Base-by-base conservation (phyloP, 2,888 invertebrate species). In the Nymphalis c-album region DNA sequence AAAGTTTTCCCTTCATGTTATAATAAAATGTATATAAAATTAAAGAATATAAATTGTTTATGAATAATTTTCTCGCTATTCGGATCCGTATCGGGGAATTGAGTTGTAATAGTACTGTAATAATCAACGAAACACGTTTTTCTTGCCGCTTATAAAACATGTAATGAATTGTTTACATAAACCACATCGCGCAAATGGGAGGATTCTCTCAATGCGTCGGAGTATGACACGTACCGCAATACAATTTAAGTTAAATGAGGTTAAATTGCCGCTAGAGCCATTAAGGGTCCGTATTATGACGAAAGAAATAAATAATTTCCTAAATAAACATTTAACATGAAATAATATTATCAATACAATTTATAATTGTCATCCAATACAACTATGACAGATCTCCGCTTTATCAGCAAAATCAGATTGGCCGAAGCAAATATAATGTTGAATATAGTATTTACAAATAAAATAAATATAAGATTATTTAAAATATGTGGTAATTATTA, bases 401-500 rank as follows among this genome's bases (percentile, higher is more conserved):
- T 57, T 57, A 55, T 55, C 53, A 55, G 31, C 7, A 55, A 55
- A 55, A 55, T 17, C 53, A 55, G 31, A 55, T 55, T 55, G 7
- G n/a, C 13, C 13, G 40, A 13, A 26, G 7, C 13, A 31, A 7
- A 55, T 31, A 13, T 31, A 26, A 26, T 31, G 31, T 7, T 55
- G 6, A 31, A 7, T 55, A 26, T 16, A 7, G 7, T 16, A 26
- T 31, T 55, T 17, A 55, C 17, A 17, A 55, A 22, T 17, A 55
- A 17, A 53, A 7, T 60, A 46, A 60, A 26, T 7, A 31, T 31
- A 35, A 18, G 31, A 47, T 61, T 26, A 50, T 61, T 60, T 64
- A 62, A 26, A 63, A 62, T 59, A 60, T 61, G 17, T 55, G 31
- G 53, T 53, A 48, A 26, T 22, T 55, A 64, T 46, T 71, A 94